Percentiles rank a stretch among this genome's conserved stretches.
These are phyloP conservation scores for Lepidotrigona ventralis DNA, from an alignment of 1,140 invertebrate genomes.

Conservation along the genomic window DNA sequence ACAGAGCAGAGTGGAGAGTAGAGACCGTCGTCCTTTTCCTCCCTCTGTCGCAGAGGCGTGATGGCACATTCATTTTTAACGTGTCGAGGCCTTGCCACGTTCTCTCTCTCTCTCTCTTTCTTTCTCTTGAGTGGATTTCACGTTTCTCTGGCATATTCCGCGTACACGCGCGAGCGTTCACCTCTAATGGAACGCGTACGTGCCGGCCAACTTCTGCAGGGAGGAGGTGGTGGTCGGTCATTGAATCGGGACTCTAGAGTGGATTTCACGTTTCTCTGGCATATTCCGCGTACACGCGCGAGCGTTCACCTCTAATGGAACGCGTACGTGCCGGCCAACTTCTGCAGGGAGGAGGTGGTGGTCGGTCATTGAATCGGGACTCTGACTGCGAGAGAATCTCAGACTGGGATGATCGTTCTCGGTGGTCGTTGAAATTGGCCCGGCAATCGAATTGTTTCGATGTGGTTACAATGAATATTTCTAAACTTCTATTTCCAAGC, in stretches of 20 bases:
- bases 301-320: slow-evolving; percentile 45
- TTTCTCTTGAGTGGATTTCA: slow-evolving; percentile 46
- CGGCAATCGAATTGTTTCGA: too few relatives aligned
- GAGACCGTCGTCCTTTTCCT: not conserved
- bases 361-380: too few relatives aligned
- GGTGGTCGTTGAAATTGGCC: too few relatives aligned
- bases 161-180: slow-evolving; percentile 52
- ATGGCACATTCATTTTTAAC: slow-evolving; percentile 55
- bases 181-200: slow-evolving; percentile 7
- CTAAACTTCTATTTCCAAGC: too few relatives aligned
- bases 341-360: too few relatives aligned
- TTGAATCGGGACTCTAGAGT: slow-evolving; percentile 28
- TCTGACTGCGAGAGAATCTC: too few relatives aligned
- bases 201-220: not conserved
- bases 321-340: not conserved
- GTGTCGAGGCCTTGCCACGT: slow-evolving; percentile 41
- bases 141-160: not conserved
- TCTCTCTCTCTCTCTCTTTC: slow-evolving; percentile 26
- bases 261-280: slow-evolving; percentile 31
- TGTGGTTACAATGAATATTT: too few relatives aligned
- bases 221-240: too few relatives aligned
- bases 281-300: slow-evolving; percentile 29
- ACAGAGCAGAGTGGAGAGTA: too few relatives aligned
- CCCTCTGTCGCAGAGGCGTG: not conserved
- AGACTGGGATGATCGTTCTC: too few relatives aligned